Evolutionary conservation across 2,888 invertebrate genomes (phyloP), one percentile per base, ranked within the genome.

Genomic region (Stramonita haemastoma): DNA sequence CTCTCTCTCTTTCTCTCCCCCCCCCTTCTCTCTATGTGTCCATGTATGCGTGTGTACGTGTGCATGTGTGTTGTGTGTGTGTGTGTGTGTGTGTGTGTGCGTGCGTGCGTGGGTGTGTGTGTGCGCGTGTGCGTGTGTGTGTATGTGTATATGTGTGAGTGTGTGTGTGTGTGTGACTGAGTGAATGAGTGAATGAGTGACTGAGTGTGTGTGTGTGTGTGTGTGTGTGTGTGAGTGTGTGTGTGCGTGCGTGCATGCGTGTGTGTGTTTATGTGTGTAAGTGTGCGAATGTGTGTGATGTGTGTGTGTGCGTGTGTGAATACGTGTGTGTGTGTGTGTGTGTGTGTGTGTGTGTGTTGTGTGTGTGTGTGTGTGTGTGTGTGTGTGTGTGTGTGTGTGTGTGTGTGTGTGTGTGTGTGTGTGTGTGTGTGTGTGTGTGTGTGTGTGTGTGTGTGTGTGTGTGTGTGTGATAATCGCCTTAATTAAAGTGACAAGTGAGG

Each of bases 271-370:
- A 15, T 34, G 79, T 5, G 34, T 34, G 79, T 19, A 32, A 1
- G 29, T 2, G 79, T 19, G 29, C 5, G 79, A 17, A 32, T 34
- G 79, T 34, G 79, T 79, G 32, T 79, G n/a, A n/a, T n/a, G n/a
- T n/a, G n/a, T n/a, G n/a, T n/a, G n/a, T n/a, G n/a, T n/a, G n/a
- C n/a, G n/a, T 79, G 79, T 79, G 34, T 79, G 79, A 32, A 32
- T 34, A 36, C 36, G 81, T 36, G 81, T 81, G 81, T 36, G 81
- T 81, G 81, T 36, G 81, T 81, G 81, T 36, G 81, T 36, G 81
- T 81, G 81, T 81, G 81, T 81, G 81, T 81, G 81, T 81, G 81
- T 79, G 81, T 36, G 36, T 81, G 81, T 36, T 70, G 70, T 70
- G 70, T 70, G 22, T 70, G 70, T 70, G 70, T 70, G 70, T 70